Conservation (phyloP, 2,888 invertebrate species). For the Lasioglossum vierecki region DNA sequence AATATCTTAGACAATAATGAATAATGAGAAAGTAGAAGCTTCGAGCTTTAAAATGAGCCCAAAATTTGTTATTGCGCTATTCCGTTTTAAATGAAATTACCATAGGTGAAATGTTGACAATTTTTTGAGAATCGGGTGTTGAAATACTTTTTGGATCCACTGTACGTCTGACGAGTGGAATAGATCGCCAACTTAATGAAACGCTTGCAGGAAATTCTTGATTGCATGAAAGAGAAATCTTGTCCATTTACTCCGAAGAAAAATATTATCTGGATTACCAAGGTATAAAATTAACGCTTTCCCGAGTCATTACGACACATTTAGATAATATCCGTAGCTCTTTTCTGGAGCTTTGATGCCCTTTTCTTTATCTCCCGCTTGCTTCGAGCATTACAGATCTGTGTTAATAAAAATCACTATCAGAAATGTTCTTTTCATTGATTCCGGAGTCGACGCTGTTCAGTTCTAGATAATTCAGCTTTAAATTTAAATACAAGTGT, state of each 20-base stretch:
- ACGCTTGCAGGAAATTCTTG: background rate
- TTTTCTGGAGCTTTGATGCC: background rate
- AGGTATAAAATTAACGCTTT: slow-evolving; percentile 14
- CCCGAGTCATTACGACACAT: background rate
- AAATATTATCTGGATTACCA: background rate
- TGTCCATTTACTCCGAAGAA: background rate
- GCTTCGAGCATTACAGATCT: background rate
- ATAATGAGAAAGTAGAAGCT: too few relatives aligned
- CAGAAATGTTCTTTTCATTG: slow-evolving; percentile 15
- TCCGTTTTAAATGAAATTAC: too few relatives aligned
- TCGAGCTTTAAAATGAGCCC: too few relatives aligned
- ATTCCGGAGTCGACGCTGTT: slow-evolving; percentile 6
- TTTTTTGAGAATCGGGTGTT: background rate
- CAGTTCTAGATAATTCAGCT: background rate
- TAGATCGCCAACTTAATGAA: background rate
- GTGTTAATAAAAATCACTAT: background rate
- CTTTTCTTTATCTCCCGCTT: background rate
- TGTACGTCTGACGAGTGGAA: background rate
- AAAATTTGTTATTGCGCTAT: background rate
- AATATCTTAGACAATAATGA: too few relatives aligned
- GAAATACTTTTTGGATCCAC: background rate
- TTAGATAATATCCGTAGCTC: background rate
- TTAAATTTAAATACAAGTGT: slow-evolving; percentile 31
- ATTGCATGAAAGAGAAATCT: background rate
- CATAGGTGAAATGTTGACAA: too few relatives aligned